A percentile compares a stretch with the other conserved stretches of the same genome.
phyloP scores from a whole-genome alignment of 1,140 invertebrate species.

The Sarcophaga bullata region DNA sequence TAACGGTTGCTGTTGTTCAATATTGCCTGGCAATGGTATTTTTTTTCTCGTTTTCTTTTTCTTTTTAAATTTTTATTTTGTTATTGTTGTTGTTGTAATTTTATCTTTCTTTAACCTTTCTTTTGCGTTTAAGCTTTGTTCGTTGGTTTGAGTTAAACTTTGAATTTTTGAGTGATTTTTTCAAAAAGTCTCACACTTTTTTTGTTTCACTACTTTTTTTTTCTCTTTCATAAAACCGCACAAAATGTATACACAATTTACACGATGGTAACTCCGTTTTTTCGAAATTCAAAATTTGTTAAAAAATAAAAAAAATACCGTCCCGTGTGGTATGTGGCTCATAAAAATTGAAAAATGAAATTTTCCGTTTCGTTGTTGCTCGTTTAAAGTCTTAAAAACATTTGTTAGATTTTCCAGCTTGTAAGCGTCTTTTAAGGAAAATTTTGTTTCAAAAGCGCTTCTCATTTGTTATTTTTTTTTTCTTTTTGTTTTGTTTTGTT shows the following conservation, averaged over 20 bases:
- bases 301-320: no score
- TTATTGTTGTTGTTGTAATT: no score
- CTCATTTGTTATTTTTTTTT: neutral
- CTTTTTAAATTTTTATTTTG: constrained; percentile 9
- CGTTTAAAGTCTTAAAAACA: constrained; percentile 33
- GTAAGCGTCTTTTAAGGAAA: constrained; percentile 42
- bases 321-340: no score
- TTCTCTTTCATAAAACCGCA: no score
- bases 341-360: no score
- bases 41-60: neutral
- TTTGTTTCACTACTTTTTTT: no score
- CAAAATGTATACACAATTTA: no score
- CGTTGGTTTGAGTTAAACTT: neutral
- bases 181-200: no score
- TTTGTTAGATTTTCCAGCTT: constrained; percentile 28
- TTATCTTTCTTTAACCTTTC: no score
- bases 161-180: neutral
- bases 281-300: no score
- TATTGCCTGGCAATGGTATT: neutral
- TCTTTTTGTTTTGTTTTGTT: no score
- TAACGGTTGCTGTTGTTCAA: neutral
- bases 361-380: neutral
- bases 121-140: neutral
- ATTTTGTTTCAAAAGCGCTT: neutral
- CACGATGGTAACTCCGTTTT: no score